phyloP scores from a whole-genome alignment of 2,113 vertebrate species.

The Nesogale talazaci region DNA sequence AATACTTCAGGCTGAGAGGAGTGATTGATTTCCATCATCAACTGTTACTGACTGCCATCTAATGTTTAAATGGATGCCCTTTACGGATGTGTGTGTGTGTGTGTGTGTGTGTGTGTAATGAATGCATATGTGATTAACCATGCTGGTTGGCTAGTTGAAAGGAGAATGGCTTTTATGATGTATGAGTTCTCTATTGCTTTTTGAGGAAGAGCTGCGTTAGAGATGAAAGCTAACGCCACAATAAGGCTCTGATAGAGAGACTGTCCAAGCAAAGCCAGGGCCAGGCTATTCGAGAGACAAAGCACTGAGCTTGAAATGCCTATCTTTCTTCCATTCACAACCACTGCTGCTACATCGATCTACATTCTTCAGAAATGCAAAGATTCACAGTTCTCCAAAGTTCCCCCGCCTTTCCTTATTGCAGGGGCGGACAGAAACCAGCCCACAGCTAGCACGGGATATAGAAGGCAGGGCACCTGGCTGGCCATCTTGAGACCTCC shows the following conservation, averaged over 20 bases:
- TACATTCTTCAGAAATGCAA: not conserved
- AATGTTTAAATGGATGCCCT: too few relatives aligned
- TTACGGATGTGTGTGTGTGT: too few relatives aligned
- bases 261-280: not conserved
- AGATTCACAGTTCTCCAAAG: slow-evolving; percentile 25
- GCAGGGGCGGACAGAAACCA: not conserved
- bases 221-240: not conserved
- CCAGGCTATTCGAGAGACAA: slow-evolving; percentile 21
- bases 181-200: not conserved
- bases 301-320: slow-evolving; percentile 9
- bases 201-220: slow-evolving; percentile 7
- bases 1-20: too few relatives aligned
- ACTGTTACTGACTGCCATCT: too few relatives aligned
- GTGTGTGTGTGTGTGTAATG: too few relatives aligned
- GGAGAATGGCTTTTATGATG: too few relatives aligned
- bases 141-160: too few relatives aligned
- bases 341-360: not conserved
- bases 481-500: not conserved
- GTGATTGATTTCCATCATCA: too few relatives aligned
- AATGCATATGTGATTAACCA: too few relatives aligned
- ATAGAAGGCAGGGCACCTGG: not conserved
- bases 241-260: slow-evolving; percentile 18
- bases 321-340: not conserved
- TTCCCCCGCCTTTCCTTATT: not conserved
- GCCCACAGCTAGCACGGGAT: not conserved